Evolutionary conservation across 2,888 invertebrate genomes (phyloP).

Genomic region (Lithophane ornitopus): DNA sequence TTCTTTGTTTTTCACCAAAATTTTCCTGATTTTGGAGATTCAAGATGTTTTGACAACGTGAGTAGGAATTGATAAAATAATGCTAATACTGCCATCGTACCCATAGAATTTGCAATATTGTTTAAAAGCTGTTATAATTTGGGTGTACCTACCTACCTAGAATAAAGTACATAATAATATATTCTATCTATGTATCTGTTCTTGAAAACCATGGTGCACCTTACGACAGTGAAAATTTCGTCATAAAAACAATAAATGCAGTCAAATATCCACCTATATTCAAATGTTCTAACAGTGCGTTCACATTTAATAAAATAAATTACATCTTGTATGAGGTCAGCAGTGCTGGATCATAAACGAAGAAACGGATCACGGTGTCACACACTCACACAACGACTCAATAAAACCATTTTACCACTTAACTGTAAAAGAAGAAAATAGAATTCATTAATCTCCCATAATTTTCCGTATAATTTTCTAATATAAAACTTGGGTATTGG

Average conservation of each 20-base stretch:
- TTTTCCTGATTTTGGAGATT: background rate
- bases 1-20: no score
- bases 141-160: background rate
- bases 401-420: slow-evolving; percentile 52
- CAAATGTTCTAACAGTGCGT: background rate
- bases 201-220: background rate
- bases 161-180: background rate
- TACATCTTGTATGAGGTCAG: slow-evolving; percentile 48
- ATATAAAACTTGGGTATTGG: slow-evolving; percentile 67
- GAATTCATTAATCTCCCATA: slow-evolving; percentile 49
- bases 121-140: background rate
- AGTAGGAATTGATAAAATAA: background rate
- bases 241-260: slow-evolving; percentile 13
- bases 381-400: slow-evolving; percentile 53
- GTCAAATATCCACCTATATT: slow-evolving; percentile 4
- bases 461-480: slow-evolving; percentile 66
- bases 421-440: slow-evolving; percentile 63
- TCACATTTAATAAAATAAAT: slow-evolving; percentile 34
- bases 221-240: background rate
- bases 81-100: background rate
- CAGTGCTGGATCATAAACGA: slow-evolving; percentile 40
- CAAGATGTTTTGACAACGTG: background rate
- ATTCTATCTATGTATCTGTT: background rate
- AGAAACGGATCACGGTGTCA: slow-evolving; percentile 62
- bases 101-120: background rate